phyloP scores from a whole-genome alignment of 2,113 vertebrate species.

The Hylia prasina region DNA sequence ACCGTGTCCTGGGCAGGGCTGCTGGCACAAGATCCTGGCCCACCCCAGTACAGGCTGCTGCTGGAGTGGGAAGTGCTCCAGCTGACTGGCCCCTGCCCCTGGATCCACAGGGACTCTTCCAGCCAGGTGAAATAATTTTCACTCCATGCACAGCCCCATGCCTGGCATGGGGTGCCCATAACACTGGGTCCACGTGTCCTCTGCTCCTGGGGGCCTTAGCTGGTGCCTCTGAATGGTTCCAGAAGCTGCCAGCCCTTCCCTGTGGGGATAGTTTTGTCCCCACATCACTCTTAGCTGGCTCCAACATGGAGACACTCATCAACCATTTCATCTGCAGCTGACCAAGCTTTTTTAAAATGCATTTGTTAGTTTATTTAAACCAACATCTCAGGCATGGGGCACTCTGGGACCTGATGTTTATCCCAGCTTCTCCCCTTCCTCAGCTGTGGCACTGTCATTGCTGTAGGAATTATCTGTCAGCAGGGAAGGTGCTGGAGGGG shows the following conservation, averaged over 20 bases:
- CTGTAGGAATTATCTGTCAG: rapidly evolving
- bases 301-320: rapidly evolving
- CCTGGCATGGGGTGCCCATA: rapidly evolving
- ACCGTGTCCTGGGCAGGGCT: rapidly evolving
- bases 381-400: neutral
- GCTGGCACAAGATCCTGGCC: neutral
- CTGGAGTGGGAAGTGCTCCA: neutral
- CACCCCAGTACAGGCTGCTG: rapidly evolving
- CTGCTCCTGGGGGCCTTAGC: neutral
- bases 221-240: neutral
- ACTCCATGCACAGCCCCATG: rapidly evolving
- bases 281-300: neutral
- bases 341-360: neutral
- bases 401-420: neutral
- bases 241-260: neutral
- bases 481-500: neutral
- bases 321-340: rapidly evolving
- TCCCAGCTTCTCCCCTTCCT: neutral
- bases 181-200: neutral
- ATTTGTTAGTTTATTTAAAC: neutral
- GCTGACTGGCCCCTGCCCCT: neutral
- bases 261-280: rapidly evolving
- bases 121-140: neutral
- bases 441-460: rapidly evolving
- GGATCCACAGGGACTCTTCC: neutral